Conservation (phyloP, 2,113 vertebrate species). For the Eurystomus gularis region DNA sequence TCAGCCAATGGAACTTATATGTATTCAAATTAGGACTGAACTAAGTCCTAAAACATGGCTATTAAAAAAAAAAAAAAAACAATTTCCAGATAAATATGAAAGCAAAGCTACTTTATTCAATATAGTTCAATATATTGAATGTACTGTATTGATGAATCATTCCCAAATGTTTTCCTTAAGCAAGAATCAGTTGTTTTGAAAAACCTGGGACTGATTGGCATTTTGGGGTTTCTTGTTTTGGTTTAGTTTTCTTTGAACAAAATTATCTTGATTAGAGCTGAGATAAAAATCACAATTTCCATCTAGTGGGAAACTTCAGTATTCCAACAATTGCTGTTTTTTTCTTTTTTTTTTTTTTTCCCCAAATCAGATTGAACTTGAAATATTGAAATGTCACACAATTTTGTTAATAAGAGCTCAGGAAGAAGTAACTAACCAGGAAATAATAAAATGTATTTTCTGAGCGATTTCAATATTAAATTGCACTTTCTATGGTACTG, state of each 20-base stretch:
- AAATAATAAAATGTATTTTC: not conserved
- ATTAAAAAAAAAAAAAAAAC: not conserved
- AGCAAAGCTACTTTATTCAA: not conserved
- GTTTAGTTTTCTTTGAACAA: not conserved
- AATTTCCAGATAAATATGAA: not conserved
- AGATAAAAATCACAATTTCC: not conserved
- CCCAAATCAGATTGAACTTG: not conserved
- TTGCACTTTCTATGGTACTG: not conserved
- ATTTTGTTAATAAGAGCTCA: not conserved
- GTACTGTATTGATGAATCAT: not conserved
- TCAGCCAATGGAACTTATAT: not conserved
- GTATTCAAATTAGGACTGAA: not conserved
- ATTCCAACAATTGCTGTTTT: not conserved
- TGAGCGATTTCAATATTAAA: not conserved
- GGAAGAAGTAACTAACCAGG: not conserved
- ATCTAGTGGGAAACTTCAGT: not conserved
- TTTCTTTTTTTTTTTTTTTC: not conserved
- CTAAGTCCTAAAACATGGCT: not conserved
- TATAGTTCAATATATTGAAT: not conserved
- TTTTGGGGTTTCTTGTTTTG: not conserved
- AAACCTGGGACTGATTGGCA: not conserved
- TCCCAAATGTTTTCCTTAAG: not conserved
- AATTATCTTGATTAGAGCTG: fast-evolving
- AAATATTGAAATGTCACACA: not conserved
- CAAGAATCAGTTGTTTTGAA: not conserved